A percentile compares a stretch with the other conserved stretches of the same genome.
Conservation (phyloP, 2,888 invertebrate species). For the Melangyna quadrimaculata region DNA sequence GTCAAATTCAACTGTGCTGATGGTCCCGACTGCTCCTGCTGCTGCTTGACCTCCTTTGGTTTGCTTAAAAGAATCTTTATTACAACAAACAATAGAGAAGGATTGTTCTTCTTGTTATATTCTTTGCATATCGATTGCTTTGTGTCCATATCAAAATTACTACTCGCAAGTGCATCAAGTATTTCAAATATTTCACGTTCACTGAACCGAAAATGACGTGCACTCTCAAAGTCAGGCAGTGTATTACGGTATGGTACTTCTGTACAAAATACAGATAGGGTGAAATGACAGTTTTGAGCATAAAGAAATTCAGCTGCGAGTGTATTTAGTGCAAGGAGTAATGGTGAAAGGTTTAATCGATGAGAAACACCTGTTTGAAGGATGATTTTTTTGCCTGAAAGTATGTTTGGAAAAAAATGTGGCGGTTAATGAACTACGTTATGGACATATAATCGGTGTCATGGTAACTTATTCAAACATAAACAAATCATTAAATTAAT, state of each 20-base stretch:
- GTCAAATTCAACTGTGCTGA: background rate
- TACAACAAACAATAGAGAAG: slow-evolving; percentile 73
- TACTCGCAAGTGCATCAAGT: slow-evolving; percentile 74
- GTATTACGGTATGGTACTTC: slow-evolving; percentile 79
- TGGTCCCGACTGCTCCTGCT: background rate
- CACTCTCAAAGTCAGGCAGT: slow-evolving; percentile 78
- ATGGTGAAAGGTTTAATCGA: slow-evolving; percentile 76
- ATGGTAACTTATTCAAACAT: slow-evolving; percentile 37
- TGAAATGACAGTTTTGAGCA: slow-evolving; percentile 79
- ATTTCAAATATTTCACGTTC: slow-evolving; percentile 76
- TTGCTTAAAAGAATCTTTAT: slow-evolving; percentile 67
- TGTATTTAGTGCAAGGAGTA: slow-evolving; percentile 77
- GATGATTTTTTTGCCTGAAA: slow-evolving; percentile 75
- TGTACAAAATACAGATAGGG: slow-evolving; percentile 79
- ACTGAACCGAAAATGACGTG: slow-evolving; percentile 77
- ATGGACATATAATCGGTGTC: slow-evolving; percentile 7
- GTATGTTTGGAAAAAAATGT: background rate
- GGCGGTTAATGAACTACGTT: slow-evolving; percentile 37
- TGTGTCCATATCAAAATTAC: slow-evolving; percentile 54
- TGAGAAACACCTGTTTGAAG: slow-evolving; percentile 73
- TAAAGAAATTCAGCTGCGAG: slow-evolving; percentile 80
- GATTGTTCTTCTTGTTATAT: slow-evolving; percentile 65
- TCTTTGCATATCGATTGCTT: slow-evolving; percentile 66
- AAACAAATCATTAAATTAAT: slow-evolving; percentile 38
- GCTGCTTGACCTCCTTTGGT: background rate